Base-by-base conservation (phyloP, 2,888 invertebrate species). In the Vanessa cardui region DNA sequence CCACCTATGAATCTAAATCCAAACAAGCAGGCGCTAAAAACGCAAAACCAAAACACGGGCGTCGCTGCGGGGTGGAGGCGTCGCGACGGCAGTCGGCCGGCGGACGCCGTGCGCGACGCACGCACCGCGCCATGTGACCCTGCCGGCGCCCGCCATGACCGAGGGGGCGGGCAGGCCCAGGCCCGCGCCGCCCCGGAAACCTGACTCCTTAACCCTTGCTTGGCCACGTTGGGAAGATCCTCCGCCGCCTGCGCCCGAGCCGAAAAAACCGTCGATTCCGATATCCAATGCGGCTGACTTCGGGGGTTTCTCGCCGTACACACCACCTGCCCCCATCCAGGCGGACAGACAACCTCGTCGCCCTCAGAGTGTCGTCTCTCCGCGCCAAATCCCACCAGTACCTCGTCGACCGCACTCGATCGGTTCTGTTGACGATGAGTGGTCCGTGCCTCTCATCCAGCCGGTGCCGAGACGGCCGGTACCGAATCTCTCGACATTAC, bases 361-460 rank as follows among this genome's bases (percentile, higher is more conserved):
- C 78, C 93, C 94, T 71, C 92, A 93, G 78, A 94, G 94, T 81
- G 94, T 93, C 74, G 88, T 93, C 78, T 86, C 91, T 54, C 87
- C 93, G 73, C 88, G 94, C 58, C 82, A 86, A 20, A 74, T 76
- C 45, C 83, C 84, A 64, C 87, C 84, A 52, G 80, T 86, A 45
- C 80, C 90, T 75, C 85, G 93, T 73, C 80, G 95, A 64, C 95
- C 95, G 49, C 95, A 94, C 83, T 95, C 95, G 78, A 94, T 95
- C 76, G 95, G 95, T 71, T 89, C 85, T 59, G 74, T 84, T 58
- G 89, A 90, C 12, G 89, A 88, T 79, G 90, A 89, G 72, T 91
- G 91, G 90, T 86, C 86, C 44, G 72, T 83, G 61, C 90, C 93
- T 74, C 93, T 93, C 74, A 78, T 94, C 79, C 88, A 94, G 83